A percentile compares a stretch with the other conserved stretches of the same genome.
These are phyloP conservation scores for Cotesia glomerata DNA, from an alignment of 1,140 invertebrate species.

Conservation along the genomic window DNA sequence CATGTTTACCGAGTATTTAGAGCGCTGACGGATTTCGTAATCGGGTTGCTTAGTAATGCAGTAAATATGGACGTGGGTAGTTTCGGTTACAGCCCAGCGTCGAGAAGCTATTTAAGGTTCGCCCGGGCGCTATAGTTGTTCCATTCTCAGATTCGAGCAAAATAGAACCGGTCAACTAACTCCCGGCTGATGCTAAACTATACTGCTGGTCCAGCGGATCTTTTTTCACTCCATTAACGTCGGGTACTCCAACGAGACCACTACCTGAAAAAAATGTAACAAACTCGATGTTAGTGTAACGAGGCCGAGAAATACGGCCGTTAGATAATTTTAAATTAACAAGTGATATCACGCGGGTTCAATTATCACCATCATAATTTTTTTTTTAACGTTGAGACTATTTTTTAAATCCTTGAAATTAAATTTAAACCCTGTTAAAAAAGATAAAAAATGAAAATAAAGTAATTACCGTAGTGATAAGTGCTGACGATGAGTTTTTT, in stretches of 20 bases:
- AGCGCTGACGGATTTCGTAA: neutral
- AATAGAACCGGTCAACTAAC: constrained; percentile 36
- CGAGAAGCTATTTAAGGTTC: constrained; percentile 59
- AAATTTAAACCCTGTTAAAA: neutral
- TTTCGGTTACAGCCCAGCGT: constrained; percentile 24
- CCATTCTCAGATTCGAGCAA: constrained; percentile 37
- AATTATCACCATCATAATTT: too few relatives aligned
- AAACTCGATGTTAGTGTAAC: too few relatives aligned
- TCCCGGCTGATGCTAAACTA: constrained; percentile 33
- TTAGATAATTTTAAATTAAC: too few relatives aligned
- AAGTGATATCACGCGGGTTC: too few relatives aligned
- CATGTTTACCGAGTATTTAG: too few relatives aligned
- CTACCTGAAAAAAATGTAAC: too few relatives aligned
- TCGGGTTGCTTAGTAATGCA: neutral
- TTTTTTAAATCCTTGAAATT: too few relatives aligned
- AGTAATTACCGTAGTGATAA: neutral
- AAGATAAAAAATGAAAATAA: neutral
- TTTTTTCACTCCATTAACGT: neutral
- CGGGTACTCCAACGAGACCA: neutral
- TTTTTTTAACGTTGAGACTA: too few relatives aligned
- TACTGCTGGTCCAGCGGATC: neutral
- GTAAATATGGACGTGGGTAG: constrained; percentile 24
- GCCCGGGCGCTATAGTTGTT: constrained; percentile 59
- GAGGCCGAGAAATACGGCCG: too few relatives aligned
- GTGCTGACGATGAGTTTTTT: constrained; percentile 28